Base-by-base conservation (phyloP, 1,140 invertebrate species). In the Zaprionus vittiger region DNA sequence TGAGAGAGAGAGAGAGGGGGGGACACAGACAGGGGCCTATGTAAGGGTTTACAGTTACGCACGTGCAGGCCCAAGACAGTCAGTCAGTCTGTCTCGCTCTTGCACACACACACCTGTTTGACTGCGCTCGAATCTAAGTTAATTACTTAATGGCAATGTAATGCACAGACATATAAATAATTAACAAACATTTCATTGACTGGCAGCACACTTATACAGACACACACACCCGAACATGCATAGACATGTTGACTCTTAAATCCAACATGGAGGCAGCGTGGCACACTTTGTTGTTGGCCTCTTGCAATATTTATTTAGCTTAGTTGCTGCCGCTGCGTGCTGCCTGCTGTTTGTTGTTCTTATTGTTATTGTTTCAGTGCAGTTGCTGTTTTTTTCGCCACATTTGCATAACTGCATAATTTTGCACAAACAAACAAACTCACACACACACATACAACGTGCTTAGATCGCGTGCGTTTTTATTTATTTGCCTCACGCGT, bases 61-160 rank as follows among this genome's bases (percentile, higher is more conserved):
- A 52, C 47, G 47, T 52, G 47, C 47, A 52, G n/a, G 26, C 14
- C 11, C 14, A 24, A 54, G 49, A 57, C 28, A 65, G 26, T 26
- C 15, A 65, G 6, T 4, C 41, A 55, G 17, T 26, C 14, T 17
- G 41, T 22, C 38, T 64, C 37, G 64, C 68, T 61, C 37, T 38
- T 15, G 41, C 31, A 34, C 41, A 78, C 28, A 61, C 28, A 61
- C 26, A 56, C 44, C 59, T 44, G 56, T 54, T 61, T 34, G 41
- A 57, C 52, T 78, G 49, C 66, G 77, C 75, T 65, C 66, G 62
- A 57, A 80, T 78, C 85, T 65, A 73, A 89, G 84, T 90, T 89
- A 89, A 89, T 89, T 89, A 89, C 84, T 89, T 89, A 89, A 89
- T 89, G 84, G 79, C 81, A 84, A 79, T 84, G 85, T 90, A 84